phyloP scores from a whole-genome alignment of 2,797 vertebrate genomes.

The Chloroceryle inda region DNA sequence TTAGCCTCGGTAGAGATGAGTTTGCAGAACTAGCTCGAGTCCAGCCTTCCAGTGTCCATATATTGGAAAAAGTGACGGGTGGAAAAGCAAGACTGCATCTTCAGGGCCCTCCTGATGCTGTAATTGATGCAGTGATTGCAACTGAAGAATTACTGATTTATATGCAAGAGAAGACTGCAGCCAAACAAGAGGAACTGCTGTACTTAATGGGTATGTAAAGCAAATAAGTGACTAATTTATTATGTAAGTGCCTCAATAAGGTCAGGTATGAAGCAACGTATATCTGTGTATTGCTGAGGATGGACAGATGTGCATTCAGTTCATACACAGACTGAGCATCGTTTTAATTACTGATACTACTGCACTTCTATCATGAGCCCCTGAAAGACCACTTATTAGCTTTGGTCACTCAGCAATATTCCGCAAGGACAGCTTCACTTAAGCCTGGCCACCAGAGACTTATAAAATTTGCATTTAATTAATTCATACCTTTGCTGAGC shows the following conservation, averaged over 20 bases:
- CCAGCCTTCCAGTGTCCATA: neutral
- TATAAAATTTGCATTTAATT: neutral
- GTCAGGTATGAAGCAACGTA: neutral
- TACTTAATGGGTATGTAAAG: slow-evolving; percentile 59
- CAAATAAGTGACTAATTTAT: slow-evolving; percentile 17
- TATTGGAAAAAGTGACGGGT: slow-evolving; percentile 73
- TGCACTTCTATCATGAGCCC: neutral
- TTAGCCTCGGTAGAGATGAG: slow-evolving; percentile 79
- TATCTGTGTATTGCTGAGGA: neutral
- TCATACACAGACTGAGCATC: neutral
- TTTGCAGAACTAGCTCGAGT: slow-evolving; percentile 61
- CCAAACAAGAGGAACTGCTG: slow-evolving; percentile 68
- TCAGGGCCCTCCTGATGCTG: slow-evolving; percentile 33
- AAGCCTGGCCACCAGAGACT: neutral
- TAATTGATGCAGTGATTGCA: slow-evolving; percentile 58
- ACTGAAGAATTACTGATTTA: slow-evolving; percentile 84
- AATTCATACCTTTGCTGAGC: neutral
- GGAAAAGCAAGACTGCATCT: slow-evolving; percentile 76
- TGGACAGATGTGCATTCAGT: neutral
- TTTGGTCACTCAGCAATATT: neutral
- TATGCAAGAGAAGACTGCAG: slow-evolving; percentile 75
- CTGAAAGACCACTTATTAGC: neutral
- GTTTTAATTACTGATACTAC: neutral
- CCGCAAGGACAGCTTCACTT: neutral
- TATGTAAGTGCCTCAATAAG: neutral